These are phyloP conservation scores for Drosophila insularis DNA, from an alignment of 1,140 invertebrate species.

Conservation along the genomic window DNA sequence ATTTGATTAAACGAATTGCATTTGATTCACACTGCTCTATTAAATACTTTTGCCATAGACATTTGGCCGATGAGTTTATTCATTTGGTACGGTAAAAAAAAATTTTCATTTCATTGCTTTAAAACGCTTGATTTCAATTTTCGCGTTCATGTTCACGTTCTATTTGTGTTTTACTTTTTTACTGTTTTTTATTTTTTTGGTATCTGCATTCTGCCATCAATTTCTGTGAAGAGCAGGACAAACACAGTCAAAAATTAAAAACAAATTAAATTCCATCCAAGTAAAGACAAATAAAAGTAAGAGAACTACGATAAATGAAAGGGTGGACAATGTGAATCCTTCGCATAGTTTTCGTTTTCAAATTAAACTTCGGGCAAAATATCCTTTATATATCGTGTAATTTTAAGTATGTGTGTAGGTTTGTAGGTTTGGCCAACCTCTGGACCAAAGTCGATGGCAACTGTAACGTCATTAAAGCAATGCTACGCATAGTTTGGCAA, in stretches of 20 bases:
- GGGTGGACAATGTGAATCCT: conserved; percentile 15
- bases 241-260: conserved; percentile 68
- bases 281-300: conserved; percentile 35
- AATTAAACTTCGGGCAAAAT: conserved; percentile 61
- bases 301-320: conserved; percentile 19
- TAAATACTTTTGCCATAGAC: not conserved
- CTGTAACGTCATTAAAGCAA: conserved; percentile 65
- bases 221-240: conserved; percentile 37
- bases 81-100: conserved; percentile 15
- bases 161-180: not conserved
- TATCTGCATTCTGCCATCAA: not conserved
- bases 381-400: conserved; percentile 22
- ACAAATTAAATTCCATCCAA: conserved; percentile 71
- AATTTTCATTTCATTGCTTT: conserved; percentile 27
- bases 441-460: conserved; percentile 26
- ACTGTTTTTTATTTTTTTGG: not conserved
- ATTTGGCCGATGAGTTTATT: conserved; percentile 6
- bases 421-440: conserved; percentile 12
- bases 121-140: conserved; percentile 48
- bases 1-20: conserved; percentile 15
- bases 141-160: not conserved
- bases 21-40: not conserved
- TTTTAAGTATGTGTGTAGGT: conserved; percentile 8
- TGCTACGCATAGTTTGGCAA: conserved; percentile 69
- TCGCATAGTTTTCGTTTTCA: conserved; percentile 57